phyloP scores from a whole-genome alignment of 2,888 invertebrate species.

The Melanchra persicariae region DNA sequence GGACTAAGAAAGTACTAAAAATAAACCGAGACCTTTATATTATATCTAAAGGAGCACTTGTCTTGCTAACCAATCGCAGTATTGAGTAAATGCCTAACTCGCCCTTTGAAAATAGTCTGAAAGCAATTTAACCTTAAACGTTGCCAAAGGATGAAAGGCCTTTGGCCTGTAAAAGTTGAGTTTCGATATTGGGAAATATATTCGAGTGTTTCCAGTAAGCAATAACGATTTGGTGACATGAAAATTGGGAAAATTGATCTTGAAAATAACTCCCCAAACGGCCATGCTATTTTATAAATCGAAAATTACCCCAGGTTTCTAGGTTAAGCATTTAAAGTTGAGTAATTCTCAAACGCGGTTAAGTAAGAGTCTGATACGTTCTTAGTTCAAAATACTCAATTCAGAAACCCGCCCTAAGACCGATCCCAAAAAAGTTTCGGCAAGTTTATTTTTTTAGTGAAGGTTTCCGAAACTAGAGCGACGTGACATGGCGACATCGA shows the following conservation, averaged over 20 bases:
- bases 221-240: not conserved
- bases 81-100: constrained; percentile 24
- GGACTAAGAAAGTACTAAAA: not conserved
- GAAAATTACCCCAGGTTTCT: not conserved
- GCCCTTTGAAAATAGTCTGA: constrained; percentile 21
- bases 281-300: not conserved
- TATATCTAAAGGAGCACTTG: constrained; percentile 2
- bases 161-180: not conserved
- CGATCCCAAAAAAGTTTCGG: too few relatives aligned
- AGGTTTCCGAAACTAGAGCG: too few relatives aligned
- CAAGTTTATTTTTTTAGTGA: too few relatives aligned
- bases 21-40: constrained; percentile 10
- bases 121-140: constrained; percentile 38
- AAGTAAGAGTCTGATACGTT: too few relatives aligned
- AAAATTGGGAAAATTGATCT: not conserved
- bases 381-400: too few relatives aligned
- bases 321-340: not conserved
- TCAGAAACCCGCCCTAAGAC: too few relatives aligned
- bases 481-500: too few relatives aligned
- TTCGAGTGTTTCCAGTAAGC: not conserved
- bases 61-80: constrained; percentile 13
- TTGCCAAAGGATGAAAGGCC: constrained; percentile 19
- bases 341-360: not conserved
- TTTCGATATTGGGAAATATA: constrained; percentile 5
- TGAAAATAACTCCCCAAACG: not conserved